Evolutionary conservation across 2,888 invertebrate species (phyloP).

Genomic region (Brenthis hecate): DNA sequence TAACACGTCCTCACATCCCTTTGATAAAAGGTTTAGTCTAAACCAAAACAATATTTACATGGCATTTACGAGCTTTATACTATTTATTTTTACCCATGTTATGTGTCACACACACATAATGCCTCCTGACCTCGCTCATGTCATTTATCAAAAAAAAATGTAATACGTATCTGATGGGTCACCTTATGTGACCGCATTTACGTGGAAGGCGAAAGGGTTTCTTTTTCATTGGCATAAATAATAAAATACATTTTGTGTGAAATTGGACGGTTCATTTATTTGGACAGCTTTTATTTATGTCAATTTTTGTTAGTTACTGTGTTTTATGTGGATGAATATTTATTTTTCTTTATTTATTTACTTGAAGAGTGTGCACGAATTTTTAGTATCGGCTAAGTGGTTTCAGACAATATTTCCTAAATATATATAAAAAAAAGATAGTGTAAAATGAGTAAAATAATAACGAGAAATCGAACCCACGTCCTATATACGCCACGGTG

Average conservation of each 20-base stretch:
- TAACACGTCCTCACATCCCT: constrained; percentile 6
- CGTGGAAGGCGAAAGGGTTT: not conserved
- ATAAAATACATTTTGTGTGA: constrained; percentile 2
- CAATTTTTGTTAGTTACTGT: no score
- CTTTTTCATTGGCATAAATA: not conserved
- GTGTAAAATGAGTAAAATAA: no score
- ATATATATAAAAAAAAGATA: no score
- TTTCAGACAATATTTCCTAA: no score
- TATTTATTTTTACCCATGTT: constrained; percentile 39
- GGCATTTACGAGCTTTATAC: constrained; percentile 13
- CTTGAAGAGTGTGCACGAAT: no score
- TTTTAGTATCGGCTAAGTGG: no score
- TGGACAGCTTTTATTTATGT: not conserved
- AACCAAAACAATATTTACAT: constrained; percentile 17
- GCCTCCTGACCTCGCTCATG: constrained; percentile 12
- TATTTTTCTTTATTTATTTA: no score
- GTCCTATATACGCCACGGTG: no score
- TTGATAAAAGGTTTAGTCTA: constrained; percentile 7
- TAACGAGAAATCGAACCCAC: no score
- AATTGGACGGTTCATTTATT: not conserved
- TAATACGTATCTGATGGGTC: constrained; percentile 13
- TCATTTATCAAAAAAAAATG: constrained; percentile 21
- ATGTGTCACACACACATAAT: constrained; percentile 41
- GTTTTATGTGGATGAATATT: no score
- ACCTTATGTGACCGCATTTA: not conserved